Conservation (phyloP, 2,797 vertebrate species). For the Etheostoma nigrum region DNA sequence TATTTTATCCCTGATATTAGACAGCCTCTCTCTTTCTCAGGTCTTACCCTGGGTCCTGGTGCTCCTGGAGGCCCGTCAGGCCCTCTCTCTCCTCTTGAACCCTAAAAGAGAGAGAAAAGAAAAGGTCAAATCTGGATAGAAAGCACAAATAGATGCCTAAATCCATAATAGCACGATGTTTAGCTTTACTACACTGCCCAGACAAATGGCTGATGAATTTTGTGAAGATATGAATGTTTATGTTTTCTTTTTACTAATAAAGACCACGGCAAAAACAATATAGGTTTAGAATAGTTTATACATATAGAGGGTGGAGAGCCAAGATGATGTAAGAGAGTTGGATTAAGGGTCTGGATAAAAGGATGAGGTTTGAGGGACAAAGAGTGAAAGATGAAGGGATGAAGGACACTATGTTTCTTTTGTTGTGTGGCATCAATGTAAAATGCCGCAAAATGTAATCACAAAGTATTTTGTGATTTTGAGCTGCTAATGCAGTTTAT, state of each 20-base stretch:
- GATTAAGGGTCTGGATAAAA: too few relatives aligned
- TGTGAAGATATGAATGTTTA: not conserved
- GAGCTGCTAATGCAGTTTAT: not conserved
- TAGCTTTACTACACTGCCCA: not conserved
- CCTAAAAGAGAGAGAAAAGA: constrained; percentile 78
- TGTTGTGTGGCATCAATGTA: too few relatives aligned
- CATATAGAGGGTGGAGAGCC: too few relatives aligned
- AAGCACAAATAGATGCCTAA: not conserved
- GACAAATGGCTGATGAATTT: too few relatives aligned
- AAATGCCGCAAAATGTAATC: too few relatives aligned
- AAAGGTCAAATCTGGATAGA: not conserved
- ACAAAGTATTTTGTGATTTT: not conserved
- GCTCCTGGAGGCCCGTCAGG: constrained; percentile 86
- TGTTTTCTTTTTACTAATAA: too few relatives aligned
- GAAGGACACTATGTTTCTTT: not conserved
- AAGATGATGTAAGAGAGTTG: too few relatives aligned
- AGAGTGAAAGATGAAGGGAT: too few relatives aligned
- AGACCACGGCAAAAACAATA: too few relatives aligned
- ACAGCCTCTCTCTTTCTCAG: not conserved
- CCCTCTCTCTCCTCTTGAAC: constrained; percentile 89
- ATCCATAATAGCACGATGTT: not conserved
- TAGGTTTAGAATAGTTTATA: too few relatives aligned
- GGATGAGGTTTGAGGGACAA: too few relatives aligned
- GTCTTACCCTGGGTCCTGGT: constrained; percentile 90
- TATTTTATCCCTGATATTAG: not conserved